Conservation (phyloP, 2,888 invertebrate species). For the Fragum fragum region DNA sequence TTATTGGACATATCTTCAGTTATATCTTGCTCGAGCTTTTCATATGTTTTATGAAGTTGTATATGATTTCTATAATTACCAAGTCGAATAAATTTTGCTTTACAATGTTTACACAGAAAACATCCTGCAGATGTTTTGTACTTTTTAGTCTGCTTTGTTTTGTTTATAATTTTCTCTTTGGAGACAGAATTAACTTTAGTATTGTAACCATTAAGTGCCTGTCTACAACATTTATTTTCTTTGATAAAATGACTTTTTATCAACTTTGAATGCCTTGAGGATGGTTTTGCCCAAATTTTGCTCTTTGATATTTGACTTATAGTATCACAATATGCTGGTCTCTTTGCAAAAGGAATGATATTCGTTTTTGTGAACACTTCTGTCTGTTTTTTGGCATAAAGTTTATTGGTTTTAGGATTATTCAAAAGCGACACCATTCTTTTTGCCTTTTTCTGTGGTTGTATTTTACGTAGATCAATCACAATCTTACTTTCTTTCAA, state of each 20-base stretch:
- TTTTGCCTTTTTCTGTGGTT: slow-evolving; percentile 13
- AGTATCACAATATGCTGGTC: not conserved
- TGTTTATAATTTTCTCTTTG: not conserved
- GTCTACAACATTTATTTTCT: not conserved
- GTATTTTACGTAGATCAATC: slow-evolving; percentile 28
- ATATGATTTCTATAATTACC: slow-evolving; percentile 39
- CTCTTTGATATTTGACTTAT: not conserved
- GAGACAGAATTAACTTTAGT: not conserved
- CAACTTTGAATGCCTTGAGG: not conserved
- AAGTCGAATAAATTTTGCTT: slow-evolving; percentile 23
- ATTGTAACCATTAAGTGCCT: not conserved
- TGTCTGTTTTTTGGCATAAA: not conserved
- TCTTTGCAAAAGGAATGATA: not conserved
- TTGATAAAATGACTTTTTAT: not conserved
- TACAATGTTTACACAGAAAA: slow-evolving; percentile 18
- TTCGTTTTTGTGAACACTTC: not conserved
- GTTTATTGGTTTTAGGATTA: slow-evolving; percentile 32
- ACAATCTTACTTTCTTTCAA: slow-evolving; percentile 36
- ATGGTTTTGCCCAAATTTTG: not conserved
- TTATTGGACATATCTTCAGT: not conserved
- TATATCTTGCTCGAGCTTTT: not conserved
- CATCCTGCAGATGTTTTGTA: not conserved
- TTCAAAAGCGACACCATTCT: slow-evolving; percentile 37
- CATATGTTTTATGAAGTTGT: slow-evolving; percentile 16
- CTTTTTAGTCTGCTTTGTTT: not conserved